Evolutionary conservation across 64 coral and sea anemone species (phyloP), one percentile per base, ranked within the genome.

Genomic region (Montipora cactus): DNA sequence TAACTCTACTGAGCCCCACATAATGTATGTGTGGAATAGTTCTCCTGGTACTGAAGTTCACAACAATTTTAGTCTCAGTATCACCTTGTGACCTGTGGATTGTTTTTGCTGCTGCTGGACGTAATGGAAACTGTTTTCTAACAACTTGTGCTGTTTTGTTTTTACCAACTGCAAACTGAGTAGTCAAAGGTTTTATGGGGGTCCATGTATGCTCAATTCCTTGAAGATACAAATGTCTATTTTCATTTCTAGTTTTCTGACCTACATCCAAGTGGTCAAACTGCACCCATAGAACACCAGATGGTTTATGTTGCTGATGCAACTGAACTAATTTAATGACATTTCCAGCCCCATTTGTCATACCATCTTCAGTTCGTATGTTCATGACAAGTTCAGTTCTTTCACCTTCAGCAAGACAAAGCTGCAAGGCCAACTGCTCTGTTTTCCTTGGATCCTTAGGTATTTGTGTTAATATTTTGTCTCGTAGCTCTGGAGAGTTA

Each of bases 111-210:
- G 67, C 84, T 21, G 84, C 58, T 16, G 67, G 84, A 4, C 1
- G 58, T 47, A 87, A 48, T 48, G 69, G 84, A 49, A 87, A 87
- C 44, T 87, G 84, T 87, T 87, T 87, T 87, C 84, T 87, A 48
- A 87, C 84, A 19, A 87, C 67, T 74, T 87, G 84, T 46, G 49
- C 84, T 74, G 84, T 52, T 87, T 45, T 87, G 16, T 87, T 87
- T 74, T 37, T 87, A 5, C 84, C 84, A 12, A 74, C 45, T 50
- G 84, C 46, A 74, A 87, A 87, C 49, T 87, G 84, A 73, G 49
- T 8, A 45, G 59, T 68, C 5, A 85, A n/a, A 13, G 81, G 84
- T 74, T 87, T 87, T 9, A 87, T 87, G 4, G 84, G 68, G 14
- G 62, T 74, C 84, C 84, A 87, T 52, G 7, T 51, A 2, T 21